Conservation (phyloP, 2,888 invertebrate species). For the Bembecia ichneumoniformis region DNA sequence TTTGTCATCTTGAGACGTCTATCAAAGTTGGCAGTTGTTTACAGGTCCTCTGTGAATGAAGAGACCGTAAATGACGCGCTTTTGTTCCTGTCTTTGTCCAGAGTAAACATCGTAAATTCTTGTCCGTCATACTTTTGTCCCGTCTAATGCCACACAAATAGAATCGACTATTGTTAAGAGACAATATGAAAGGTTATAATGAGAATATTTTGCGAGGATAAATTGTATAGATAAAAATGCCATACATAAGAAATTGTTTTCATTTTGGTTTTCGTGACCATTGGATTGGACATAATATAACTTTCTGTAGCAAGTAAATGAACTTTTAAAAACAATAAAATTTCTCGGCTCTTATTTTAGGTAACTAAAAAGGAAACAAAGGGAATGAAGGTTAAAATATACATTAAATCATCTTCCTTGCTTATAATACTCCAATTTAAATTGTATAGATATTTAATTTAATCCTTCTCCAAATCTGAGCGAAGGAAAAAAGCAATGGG, state of each 20-base stretch:
- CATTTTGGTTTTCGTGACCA: too few species aligned
- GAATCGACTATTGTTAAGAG: conserved; percentile 22
- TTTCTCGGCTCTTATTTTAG: too few species aligned
- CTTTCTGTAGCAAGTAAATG: too few species aligned
- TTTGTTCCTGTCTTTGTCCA: conserved; percentile 45
- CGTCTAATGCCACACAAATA: conserved; percentile 42
- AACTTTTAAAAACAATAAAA: too few species aligned
- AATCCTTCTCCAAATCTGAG: too few species aligned
- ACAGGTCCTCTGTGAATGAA: conserved; percentile 46
- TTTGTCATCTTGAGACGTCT: conserved; percentile 52
- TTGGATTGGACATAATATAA: too few species aligned
- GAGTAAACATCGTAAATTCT: conserved; percentile 62
- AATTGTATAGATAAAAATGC: conserved; percentile 5
- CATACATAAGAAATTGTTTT: neutral
- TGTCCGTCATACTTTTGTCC: conserved; percentile 25
- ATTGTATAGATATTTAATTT: too few species aligned
- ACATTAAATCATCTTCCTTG: too few species aligned
- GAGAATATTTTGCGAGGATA: conserved; percentile 16
- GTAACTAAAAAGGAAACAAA: too few species aligned
- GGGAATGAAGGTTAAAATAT: too few species aligned
- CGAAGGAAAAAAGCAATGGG: too few species aligned
- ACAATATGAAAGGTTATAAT: conserved; percentile 18
- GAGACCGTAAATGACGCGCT: conserved; percentile 51
- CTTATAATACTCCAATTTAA: too few species aligned
- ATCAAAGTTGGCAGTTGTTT: conserved; percentile 66